A percentile compares a stretch with the other conserved stretches of the same genome.
Conservation (phyloP, 2,113 vertebrate species). For the Urocolius indicus region DNA sequence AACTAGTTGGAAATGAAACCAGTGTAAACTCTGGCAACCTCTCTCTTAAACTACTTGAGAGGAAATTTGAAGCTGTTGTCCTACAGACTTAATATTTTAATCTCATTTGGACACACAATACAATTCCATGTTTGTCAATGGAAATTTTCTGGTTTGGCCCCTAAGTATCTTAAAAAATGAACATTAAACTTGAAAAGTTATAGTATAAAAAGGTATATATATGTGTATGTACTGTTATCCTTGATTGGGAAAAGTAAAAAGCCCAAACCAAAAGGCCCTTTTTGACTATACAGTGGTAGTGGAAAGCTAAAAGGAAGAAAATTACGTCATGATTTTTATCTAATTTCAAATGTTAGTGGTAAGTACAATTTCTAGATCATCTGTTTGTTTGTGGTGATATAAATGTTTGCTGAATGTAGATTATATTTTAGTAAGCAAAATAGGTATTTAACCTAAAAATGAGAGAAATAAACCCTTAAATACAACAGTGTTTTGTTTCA, state of each 20-base stretch:
- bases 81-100: background rate
- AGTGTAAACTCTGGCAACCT: background rate
- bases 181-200: background rate
- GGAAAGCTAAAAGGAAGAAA: background rate
- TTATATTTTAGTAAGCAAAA: background rate
- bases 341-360: background rate
- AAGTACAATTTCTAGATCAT: background rate
- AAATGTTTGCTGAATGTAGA: background rate
- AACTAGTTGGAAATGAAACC: background rate
- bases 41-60: background rate
- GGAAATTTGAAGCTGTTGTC: background rate
- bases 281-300: background rate
- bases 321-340: accelerated
- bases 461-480: background rate
- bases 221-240: background rate
- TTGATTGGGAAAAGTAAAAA: background rate
- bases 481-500: background rate
- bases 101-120: background rate
- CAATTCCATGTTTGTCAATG: background rate
- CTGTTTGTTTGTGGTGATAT: background rate
- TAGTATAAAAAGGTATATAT: background rate
- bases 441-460: background rate
- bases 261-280: background rate
- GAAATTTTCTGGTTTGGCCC: background rate
- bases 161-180: background rate